These are phyloP conservation scores for Chelidonichthys spinosus DNA, from an alignment of 2,797 vertebrate genomes.

Conservation along the genomic window DNA sequence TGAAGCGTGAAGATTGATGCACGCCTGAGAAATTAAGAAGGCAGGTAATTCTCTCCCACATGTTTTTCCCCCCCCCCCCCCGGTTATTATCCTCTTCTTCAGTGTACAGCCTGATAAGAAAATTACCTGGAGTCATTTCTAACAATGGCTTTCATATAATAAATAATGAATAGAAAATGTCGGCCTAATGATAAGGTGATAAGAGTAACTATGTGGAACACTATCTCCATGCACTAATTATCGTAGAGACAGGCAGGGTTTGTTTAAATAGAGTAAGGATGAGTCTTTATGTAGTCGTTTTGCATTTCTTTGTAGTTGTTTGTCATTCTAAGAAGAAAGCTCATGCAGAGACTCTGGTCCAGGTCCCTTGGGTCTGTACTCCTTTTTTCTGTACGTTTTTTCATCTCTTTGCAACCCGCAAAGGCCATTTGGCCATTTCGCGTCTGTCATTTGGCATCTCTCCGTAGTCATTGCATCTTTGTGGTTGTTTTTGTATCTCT, in stretches of 20 bases:
- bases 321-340: background rate
- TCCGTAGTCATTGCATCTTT: background rate
- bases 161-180: slow-evolving; percentile 20
- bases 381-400: background rate
- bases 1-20: slow-evolving; percentile 51
- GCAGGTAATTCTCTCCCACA: slow-evolving; percentile 42
- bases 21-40: slow-evolving; percentile 48
- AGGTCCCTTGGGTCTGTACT: no score
- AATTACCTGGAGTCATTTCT: slow-evolving; percentile 28
- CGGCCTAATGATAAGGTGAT: slow-evolving; percentile 29
- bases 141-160: slow-evolving; percentile 38
- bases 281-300: background rate
- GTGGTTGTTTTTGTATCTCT: background rate
- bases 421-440: background rate
- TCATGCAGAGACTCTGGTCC: background rate
- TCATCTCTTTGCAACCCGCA: no score
- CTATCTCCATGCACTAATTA: slow-evolving; percentile 47
- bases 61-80: no score
- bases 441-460: background rate
- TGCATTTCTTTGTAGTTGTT: background rate
- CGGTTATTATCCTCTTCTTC: slow-evolving; percentile 33
- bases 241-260: background rate
- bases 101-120: slow-evolving; percentile 39
- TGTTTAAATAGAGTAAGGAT: slow-evolving; percentile 4
- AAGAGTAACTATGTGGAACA: slow-evolving; percentile 13